Evolutionary conservation across 2,888 invertebrate species (phyloP).

Genomic region (Rhaphigaster nebulosa): DNA sequence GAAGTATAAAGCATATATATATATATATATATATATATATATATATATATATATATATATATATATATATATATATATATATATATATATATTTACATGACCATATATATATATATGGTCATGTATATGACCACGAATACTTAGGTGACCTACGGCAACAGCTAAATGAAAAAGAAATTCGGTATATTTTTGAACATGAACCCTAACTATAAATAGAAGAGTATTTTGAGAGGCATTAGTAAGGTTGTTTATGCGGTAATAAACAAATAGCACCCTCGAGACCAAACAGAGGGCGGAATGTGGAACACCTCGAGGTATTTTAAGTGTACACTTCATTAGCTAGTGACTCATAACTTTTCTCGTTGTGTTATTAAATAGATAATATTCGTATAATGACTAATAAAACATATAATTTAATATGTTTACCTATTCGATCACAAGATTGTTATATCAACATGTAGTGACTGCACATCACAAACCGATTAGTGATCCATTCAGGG

Average conservation of each 20-base stretch:
- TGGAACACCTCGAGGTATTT: neutral
- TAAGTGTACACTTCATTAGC: neutral
- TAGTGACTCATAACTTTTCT: neutral
- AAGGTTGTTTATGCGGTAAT: conserved; percentile 10
- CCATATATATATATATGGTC: no score
- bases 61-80: no score
- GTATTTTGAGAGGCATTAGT: conserved; percentile 1
- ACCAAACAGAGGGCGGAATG: neutral
- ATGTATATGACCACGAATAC: no score
- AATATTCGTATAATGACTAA: neutral
- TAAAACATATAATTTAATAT: no score
- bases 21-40: no score
- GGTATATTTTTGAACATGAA: neutral
- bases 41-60: no score
- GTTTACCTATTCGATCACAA: no score
- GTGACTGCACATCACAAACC: no score
- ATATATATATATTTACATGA: no score
- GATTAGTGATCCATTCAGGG: no score
- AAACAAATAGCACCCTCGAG: conserved; percentile 9
- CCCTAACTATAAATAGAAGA: neutral
- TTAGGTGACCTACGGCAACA: neutral
- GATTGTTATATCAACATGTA: no score
- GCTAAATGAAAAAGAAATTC: neutral
- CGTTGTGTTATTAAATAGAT: neutral
- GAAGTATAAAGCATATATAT: no score